Evolutionary conservation across 2,888 invertebrate genomes (phyloP).

Genomic region (Arge pagana): DNA sequence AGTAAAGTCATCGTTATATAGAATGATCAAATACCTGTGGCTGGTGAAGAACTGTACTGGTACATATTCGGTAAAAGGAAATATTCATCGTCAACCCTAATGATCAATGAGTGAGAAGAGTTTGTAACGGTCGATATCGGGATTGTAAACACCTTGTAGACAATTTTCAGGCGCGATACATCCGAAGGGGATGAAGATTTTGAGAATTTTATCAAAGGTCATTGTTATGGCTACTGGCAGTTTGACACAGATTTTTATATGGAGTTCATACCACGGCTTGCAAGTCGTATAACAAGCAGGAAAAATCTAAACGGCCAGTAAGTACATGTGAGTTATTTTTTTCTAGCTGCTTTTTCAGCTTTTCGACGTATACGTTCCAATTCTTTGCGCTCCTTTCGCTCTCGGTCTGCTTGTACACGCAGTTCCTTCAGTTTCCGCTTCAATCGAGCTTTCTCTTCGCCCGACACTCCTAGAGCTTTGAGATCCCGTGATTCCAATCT

Average conservation of each 20-base stretch:
- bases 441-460: conserved; percentile 81
- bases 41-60: not conserved
- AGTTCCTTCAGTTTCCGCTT: conserved; percentile 87
- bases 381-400: conserved; percentile 84
- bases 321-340: conserved; percentile 47
- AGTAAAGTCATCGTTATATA: not conserved
- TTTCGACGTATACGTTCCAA: conserved; percentile 85
- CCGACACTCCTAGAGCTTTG: conserved; percentile 80
- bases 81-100: conserved; percentile 3
- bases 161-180: conserved; percentile 6
- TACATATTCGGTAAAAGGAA: too few species aligned
- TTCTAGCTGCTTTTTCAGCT: conserved; percentile 79
- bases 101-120: conserved; percentile 1
- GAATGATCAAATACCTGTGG: not conserved
- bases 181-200: conserved; percentile 13
- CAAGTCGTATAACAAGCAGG: conserved; percentile 14
- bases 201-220: conserved; percentile 3
- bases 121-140: too few species aligned
- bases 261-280: conserved; percentile 13
- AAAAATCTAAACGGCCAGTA: not conserved
- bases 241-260: not conserved
- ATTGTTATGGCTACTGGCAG: conserved; percentile 8
- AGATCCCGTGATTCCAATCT: conserved; percentile 90
- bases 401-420: conserved; percentile 73
- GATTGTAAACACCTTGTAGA: too few species aligned